Percentiles rank a stretch among this genome's conserved stretches.
phyloP scores from a whole-genome alignment of 2,113 vertebrate genomes.

The Bubo bubo region DNA sequence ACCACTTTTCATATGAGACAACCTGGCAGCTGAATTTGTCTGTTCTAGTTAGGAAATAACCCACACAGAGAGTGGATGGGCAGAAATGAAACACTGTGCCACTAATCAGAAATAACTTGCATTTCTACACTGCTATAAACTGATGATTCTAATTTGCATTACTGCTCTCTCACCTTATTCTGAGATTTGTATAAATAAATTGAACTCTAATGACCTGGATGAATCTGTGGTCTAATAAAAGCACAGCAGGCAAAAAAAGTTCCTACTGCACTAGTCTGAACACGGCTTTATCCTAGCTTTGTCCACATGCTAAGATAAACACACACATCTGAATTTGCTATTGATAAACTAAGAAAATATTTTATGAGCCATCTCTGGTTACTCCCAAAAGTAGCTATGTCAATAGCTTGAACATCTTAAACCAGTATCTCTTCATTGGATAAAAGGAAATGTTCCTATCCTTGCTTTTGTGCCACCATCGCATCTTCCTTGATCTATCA shows the following conservation, averaged over 20 bases:
- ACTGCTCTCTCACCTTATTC: not conserved
- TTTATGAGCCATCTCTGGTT: not conserved
- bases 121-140: not conserved
- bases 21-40: not conserved
- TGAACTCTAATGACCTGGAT: not conserved
- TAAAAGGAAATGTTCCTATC: not conserved
- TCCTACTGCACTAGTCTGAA: not conserved
- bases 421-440: not conserved
- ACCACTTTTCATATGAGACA: not conserved
- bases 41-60: not conserved
- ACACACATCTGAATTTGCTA: not conserved
- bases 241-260: not conserved
- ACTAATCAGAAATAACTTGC: not conserved
- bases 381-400: not conserved
- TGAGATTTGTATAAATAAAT: not conserved
- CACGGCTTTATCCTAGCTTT: not conserved
- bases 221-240: not conserved
- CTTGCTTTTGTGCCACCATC: not conserved
- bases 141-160: not conserved
- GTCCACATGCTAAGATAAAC: not conserved
- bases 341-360: not conserved
- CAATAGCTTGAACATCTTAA: not conserved
- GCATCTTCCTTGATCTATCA: not conserved
- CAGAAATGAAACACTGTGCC: not conserved
- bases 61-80: not conserved